Percentiles rank a stretch among this genome's conserved stretches.
These are phyloP conservation scores for Gasterosteus aculeatus DNA, from an alignment of 2,113 vertebrate genomes.

Conservation along the genomic window DNA sequence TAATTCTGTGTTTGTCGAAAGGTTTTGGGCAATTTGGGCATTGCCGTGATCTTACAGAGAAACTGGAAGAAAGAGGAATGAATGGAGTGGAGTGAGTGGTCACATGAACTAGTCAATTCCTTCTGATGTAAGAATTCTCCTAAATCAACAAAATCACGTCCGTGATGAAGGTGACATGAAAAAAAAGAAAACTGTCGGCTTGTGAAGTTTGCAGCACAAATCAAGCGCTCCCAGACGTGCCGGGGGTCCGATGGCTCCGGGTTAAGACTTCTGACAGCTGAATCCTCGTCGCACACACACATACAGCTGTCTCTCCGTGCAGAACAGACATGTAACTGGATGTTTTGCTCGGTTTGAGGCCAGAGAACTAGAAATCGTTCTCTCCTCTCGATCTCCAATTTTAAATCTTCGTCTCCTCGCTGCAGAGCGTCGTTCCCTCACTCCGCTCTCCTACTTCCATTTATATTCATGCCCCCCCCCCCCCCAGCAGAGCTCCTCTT, in stretches of 20 bases:
- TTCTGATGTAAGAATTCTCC: too few relatives aligned
- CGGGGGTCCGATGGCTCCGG: slow-evolving; percentile 1
- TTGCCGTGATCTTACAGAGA: not conserved
- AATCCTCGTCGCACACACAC: slow-evolving; percentile 13
- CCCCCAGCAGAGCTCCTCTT: not conserved
- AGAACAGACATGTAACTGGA: slow-evolving; percentile 21
- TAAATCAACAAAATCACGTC: too few relatives aligned
- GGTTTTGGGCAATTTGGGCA: not conserved
- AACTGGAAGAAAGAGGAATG: not conserved
- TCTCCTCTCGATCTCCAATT: not conserved
- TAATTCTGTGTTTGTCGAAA: not conserved
- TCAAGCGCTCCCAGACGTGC: slow-evolving; percentile 28
- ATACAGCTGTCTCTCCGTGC: slow-evolving; percentile 21
- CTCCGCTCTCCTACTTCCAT: not conserved
- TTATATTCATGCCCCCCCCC: too few relatives aligned
- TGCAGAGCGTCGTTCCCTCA: not conserved
- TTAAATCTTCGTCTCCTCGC: not conserved
- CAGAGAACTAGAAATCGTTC: slow-evolving; percentile 8
- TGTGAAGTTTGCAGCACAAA: slow-evolving; percentile 17
- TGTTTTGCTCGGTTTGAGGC: slow-evolving; percentile 25
- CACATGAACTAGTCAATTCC: too few relatives aligned
- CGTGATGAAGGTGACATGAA: too few relatives aligned
- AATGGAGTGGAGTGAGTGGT: too few relatives aligned
- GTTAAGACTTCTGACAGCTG: slow-evolving; percentile 12
- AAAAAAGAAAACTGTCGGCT: not conserved